phyloP scores from a whole-genome alignment of 30 jellyfish, hydroid and myxozoan genomes.

The Pseudorhiza aurosa region DNA sequence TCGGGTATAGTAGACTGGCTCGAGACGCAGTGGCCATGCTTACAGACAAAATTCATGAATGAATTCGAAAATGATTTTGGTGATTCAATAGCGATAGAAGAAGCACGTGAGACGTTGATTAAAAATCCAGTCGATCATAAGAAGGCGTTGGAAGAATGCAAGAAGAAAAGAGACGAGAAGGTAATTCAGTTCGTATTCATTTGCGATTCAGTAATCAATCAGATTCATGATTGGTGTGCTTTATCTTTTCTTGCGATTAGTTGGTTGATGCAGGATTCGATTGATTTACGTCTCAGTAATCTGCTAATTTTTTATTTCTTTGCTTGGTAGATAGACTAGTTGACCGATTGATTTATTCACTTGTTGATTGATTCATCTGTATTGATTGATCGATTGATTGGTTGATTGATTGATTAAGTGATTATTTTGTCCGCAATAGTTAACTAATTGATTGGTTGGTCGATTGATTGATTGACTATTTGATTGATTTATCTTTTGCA shows the following conservation, averaged over 20 bases:
- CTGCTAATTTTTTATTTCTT: not conserved
- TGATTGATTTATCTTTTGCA: too few species aligned
- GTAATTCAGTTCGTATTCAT: not conserved
- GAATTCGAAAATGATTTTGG: not conserved
- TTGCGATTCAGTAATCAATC: not conserved
- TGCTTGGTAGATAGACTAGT: not conserved
- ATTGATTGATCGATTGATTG: not conserved
- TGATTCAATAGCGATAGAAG: constrained; percentile 10
- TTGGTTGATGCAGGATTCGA: too few species aligned
- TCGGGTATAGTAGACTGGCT: constrained; percentile 32
- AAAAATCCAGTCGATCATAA: not conserved
- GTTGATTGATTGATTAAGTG: not conserved
- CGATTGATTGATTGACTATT: not conserved
- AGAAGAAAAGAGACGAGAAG: not conserved
- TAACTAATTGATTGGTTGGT: not conserved
- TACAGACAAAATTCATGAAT: not conserved
- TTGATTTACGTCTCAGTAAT: not conserved
- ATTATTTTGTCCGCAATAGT: too few species aligned
- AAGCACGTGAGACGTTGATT: constrained; percentile 13
- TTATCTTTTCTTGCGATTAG: too few species aligned
- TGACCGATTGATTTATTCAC: not conserved
- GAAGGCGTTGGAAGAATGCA: constrained; percentile 3
- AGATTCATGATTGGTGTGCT: not conserved
- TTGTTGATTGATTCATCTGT: not conserved
- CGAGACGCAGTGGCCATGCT: not conserved